These are phyloP conservation scores for Brevimyrus niger DNA, from an alignment of 2,113 vertebrate genomes.

Conservation along the genomic window DNA sequence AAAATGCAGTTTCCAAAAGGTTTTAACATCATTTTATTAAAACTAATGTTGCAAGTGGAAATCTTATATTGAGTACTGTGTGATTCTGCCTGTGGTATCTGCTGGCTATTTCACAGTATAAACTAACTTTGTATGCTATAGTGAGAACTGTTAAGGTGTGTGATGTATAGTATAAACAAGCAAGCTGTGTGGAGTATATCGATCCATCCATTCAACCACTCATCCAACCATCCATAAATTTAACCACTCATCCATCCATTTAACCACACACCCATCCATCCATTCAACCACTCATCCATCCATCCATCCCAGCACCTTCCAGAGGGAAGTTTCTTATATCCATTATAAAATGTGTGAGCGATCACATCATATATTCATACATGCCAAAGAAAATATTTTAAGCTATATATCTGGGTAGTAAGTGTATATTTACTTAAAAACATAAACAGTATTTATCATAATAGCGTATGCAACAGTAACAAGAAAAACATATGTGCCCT, in stretches of 20 bases:
- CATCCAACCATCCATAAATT: too few species aligned
- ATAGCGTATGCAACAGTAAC: background rate
- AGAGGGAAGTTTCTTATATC: background rate
- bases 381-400: background rate
- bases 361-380: background rate
- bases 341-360: background rate
- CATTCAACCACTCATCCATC: too few species aligned
- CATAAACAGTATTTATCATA: background rate
- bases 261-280: too few species aligned
- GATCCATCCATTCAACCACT: too few species aligned
- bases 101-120: background rate
- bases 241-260: too few species aligned
- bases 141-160: background rate
- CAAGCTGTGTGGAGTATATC: background rate
- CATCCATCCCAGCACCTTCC: too few species aligned
- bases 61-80: background rate
- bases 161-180: background rate
- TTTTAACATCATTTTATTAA: conserved; percentile 11
- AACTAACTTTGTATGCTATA: background rate
- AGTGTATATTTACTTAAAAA: background rate
- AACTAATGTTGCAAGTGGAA: background rate
- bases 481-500: background rate
- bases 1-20: background rate
- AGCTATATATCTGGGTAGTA: background rate
- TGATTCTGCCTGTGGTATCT: background rate